Evolutionary conservation across 2,797 vertebrate genomes (phyloP), one percentile per base, ranked within the genome.

Genomic region (Peromyscus melanophrys): DNA sequence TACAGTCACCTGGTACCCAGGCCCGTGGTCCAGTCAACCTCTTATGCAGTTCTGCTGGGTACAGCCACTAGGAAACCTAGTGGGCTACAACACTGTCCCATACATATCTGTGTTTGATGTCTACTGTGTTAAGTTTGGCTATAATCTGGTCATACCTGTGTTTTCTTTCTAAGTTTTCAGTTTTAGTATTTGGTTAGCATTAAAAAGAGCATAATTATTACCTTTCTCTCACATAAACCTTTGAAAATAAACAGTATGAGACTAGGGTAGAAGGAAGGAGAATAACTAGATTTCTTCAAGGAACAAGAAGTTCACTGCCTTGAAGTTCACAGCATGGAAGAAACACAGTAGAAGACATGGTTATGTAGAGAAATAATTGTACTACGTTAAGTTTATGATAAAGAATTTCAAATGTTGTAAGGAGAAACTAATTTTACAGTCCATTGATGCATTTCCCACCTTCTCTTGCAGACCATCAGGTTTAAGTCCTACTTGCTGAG

Each of bases 401-500:
- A 94, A 96, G 92, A 37, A 75, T 84, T 27, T 95, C 86, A 80
- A 0, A 21, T 55, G 85, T 80, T 46, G 73, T 49, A 23, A 49
- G 52, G 82, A 16, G 0, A 96, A 13, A 69, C 37, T 69, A 63
- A 95, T 59, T 87, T n/a, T 27, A 14, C 16, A 49, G 76, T 91
- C 76, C 67, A 43, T 80, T 63, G 86, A 7, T 81, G 55, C 17
- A 37, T 96, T 52, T 93, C 55, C 61, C 49, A 55, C 89, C 92
- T 2, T 96, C 37, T 89, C 43, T 88, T 82, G 0, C 90, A 99
- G 99, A 99, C 99, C 4, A 99, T 99, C 96, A 99, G 99, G 65
- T 99, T 99, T 97, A 99, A 99, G 96, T 99, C 99, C 37, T 99
- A 99, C 97, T 99, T 99, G 27, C 98, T 99, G 97, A 99, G 99